phyloP scores from a whole-genome alignment of 2,888 invertebrate genomes.

The Cinara cedri region DNA sequence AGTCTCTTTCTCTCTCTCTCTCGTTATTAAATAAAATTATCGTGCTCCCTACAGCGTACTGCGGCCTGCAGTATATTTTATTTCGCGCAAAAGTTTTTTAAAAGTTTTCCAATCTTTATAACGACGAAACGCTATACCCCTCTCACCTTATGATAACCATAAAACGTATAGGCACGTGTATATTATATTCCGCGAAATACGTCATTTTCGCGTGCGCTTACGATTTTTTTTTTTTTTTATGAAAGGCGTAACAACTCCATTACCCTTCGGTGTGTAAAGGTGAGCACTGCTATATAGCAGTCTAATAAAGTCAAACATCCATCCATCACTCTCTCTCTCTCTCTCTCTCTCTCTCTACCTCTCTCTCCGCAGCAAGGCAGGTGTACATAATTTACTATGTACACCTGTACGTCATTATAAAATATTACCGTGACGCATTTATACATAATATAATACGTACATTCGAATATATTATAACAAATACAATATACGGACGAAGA shows the following conservation, averaged over 20 bases:
- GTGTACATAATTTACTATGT: no score
- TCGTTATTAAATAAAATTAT: no score
- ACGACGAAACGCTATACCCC: not conserved
- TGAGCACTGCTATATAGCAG: no score
- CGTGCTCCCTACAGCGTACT: no score
- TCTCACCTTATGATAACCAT: not conserved
- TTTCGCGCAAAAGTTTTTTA: not conserved
- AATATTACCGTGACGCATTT: not conserved
- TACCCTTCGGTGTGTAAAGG: not conserved
- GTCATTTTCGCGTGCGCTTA: slow-evolving; percentile 15
- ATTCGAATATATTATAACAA: no score
- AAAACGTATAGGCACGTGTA: slow-evolving; percentile 10
- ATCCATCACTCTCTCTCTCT: no score
- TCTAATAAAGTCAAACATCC: not conserved
- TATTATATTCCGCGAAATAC: not conserved
- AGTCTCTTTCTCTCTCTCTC: no score
- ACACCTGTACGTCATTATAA: not conserved
- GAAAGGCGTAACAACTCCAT: not conserved
- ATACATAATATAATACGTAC: no score
- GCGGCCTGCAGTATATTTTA: not conserved
- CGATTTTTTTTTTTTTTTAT: not conserved
- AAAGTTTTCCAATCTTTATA: slow-evolving; percentile 23
- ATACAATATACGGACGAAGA: no score
- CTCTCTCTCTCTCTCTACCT: no score
- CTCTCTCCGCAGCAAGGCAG: no score